Conservation (phyloP, 2,113 vertebrate genomes). For the Pteropus alecto region DNA sequence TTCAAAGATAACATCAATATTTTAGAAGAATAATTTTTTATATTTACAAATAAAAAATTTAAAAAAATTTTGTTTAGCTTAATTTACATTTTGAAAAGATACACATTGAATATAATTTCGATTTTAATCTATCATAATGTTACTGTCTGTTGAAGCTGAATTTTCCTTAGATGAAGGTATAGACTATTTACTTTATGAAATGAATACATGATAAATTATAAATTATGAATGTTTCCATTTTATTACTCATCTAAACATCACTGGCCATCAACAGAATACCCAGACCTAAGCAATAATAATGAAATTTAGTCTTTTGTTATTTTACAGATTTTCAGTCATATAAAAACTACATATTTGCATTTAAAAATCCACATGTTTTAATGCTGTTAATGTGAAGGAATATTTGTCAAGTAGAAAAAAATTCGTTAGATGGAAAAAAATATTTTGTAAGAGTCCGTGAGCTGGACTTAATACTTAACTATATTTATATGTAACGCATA, state of each 20-base stretch:
- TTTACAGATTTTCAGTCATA: not conserved
- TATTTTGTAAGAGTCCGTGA: not conserved
- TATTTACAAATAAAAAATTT: not conserved
- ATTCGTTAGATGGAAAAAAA: not conserved
- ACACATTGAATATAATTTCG: not conserved
- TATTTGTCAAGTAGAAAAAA: not conserved
- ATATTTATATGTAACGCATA: not conserved
- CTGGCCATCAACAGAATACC: not conserved
- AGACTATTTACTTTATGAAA: not conserved
- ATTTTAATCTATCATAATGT: not conserved
- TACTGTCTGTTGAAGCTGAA: not conserved
- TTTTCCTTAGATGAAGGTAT: not conserved
- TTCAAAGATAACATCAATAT: not conserved
- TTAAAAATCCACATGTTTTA: not conserved
- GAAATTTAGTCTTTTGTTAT: not conserved
- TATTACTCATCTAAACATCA: not conserved
- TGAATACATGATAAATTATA: not conserved
- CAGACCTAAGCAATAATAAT: not conserved
- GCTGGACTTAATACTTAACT: not conserved
- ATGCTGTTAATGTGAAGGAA: not conserved
- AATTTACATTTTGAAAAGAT: conserved; percentile 27
- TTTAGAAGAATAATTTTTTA: not conserved
- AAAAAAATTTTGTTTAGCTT: not conserved
- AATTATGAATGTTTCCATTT: not conserved
- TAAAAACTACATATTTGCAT: not conserved